Base-by-base conservation (phyloP, 2,797 vertebrate genomes). In the Anisognathus igniventris region DNA sequence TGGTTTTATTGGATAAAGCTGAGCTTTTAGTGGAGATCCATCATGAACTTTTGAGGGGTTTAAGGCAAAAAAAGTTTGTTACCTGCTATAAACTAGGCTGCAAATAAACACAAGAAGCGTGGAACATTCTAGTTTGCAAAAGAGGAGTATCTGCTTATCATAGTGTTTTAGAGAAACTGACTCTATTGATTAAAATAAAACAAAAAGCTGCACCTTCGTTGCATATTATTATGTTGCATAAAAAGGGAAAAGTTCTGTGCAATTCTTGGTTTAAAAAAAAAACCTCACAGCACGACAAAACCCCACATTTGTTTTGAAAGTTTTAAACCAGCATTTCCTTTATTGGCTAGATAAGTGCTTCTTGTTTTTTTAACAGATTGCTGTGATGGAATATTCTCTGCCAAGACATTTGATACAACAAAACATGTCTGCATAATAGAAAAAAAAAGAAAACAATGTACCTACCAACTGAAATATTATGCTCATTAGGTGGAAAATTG, bases 271-370 rank as follows among this genome's bases (percentile, higher is more conserved):
- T 84, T 28, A 14, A n/a, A 60, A 58, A 60, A 37, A 40, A 35
- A 21, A 0, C 0, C 19, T 6, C 16, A 17, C 4, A 35, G 27
- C 15, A n/a, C 21, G 48, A 33, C 6, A 66, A 45, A 58, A 7
- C 0, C 2, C 4, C 20, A 20, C 1, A 2, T 40, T 84, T 62
- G 1, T 35, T 79, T 40, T 22, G 13, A 3, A 77, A 71, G 27
- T 28, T 74, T 70, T 65, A 39, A 51, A 80, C 2, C 6, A 14
- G 3, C 3, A 1, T 54, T 91, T 88, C 11, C 7, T 65, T 33
- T 72, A 24, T 13, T 54, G 71, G 35, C 30, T 80, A 11, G 21
- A 2, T 10, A 66, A 72, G 9, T 62, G 21, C 27, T 92, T 42
- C 28, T 77, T 33, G 28, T 81, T 66, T 60, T 25, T 48, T 84